These are phyloP conservation scores for Calypte anna DNA, from an alignment of 2,113 vertebrate species.

Conservation along the genomic window DNA sequence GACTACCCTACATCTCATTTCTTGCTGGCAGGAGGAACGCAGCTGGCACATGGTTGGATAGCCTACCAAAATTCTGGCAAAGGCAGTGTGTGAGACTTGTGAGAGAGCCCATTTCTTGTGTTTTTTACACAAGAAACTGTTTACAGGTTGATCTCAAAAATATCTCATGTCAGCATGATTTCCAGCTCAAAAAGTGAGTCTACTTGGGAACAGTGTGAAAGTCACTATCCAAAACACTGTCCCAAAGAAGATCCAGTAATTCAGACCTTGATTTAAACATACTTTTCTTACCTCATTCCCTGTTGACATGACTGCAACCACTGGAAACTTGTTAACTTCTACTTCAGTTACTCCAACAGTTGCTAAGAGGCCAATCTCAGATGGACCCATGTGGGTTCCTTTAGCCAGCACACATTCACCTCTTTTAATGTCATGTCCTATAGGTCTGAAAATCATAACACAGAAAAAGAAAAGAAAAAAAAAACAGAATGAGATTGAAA, in stretches of 20 bases:
- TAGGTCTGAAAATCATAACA: constrained; percentile 84
- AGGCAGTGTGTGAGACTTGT: neutral
- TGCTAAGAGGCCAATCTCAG: constrained; percentile 96
- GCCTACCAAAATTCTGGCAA: neutral
- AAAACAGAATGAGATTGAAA: constrained; percentile 12
- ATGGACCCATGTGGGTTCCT: constrained; percentile 98
- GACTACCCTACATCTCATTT: neutral
- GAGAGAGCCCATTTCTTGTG: neutral
- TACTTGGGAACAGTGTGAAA: neutral
- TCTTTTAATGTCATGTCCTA: constrained; percentile 98
- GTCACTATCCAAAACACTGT: neutral
- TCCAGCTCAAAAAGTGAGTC: neutral
- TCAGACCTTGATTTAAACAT: neutral
- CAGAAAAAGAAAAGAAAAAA: neutral
- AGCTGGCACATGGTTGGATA: neutral
- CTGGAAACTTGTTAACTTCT: constrained; percentile 98
- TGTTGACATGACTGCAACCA: constrained; percentile 98
- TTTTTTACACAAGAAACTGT: neutral
- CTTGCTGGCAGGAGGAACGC: neutral
- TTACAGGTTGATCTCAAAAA: neutral
- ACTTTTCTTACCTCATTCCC: constrained; percentile 91
- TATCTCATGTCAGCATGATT: neutral
- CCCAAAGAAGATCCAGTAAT: neutral
- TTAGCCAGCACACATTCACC: constrained; percentile 97
- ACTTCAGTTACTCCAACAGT: constrained; percentile 98